phyloP scores from a whole-genome alignment of 1,140 invertebrate species.

The Calosoma granatense region DNA sequence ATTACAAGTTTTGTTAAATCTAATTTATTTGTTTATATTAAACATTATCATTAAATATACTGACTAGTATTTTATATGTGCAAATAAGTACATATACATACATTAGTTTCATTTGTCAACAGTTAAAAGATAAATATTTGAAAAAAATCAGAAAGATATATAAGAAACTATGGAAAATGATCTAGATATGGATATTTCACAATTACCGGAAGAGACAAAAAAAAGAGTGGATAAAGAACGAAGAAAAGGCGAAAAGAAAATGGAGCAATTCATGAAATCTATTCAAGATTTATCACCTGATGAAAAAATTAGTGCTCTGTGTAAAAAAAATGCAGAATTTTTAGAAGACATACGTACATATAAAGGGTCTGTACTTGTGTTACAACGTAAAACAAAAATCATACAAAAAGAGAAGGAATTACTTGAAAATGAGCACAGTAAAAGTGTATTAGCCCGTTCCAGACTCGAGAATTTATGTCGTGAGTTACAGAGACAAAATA shows the following conservation, averaged over 20 bases:
- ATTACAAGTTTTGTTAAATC: too few species aligned
- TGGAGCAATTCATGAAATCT: constrained; percentile 62
- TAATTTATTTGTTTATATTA: too few species aligned
- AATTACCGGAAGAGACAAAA: neutral
- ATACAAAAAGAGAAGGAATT: constrained; percentile 72
- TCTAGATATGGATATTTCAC: neutral
- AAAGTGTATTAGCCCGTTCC: constrained; percentile 66
- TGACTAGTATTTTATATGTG: too few species aligned
- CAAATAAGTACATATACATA: too few species aligned
- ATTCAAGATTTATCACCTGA: constrained; percentile 58
- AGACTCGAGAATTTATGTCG: constrained; percentile 80
- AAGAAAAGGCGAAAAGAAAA: constrained; percentile 47
- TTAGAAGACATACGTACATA: neutral
- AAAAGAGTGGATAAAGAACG: constrained; percentile 31
- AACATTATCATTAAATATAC: too few species aligned
- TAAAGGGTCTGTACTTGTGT: neutral
- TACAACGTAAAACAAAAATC: constrained; percentile 19
- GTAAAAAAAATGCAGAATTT: constrained; percentile 43
- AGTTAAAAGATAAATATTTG: too few species aligned
- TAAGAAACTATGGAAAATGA: too few species aligned
- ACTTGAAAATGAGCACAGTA: constrained; percentile 70
- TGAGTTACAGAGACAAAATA: constrained; percentile 85
- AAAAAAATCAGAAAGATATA: too few species aligned
- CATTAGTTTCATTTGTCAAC: too few species aligned
- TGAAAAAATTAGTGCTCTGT: constrained; percentile 63